phyloP scores from a whole-genome alignment of 2,113 vertebrate genomes.

The Macrotus californicus region DNA sequence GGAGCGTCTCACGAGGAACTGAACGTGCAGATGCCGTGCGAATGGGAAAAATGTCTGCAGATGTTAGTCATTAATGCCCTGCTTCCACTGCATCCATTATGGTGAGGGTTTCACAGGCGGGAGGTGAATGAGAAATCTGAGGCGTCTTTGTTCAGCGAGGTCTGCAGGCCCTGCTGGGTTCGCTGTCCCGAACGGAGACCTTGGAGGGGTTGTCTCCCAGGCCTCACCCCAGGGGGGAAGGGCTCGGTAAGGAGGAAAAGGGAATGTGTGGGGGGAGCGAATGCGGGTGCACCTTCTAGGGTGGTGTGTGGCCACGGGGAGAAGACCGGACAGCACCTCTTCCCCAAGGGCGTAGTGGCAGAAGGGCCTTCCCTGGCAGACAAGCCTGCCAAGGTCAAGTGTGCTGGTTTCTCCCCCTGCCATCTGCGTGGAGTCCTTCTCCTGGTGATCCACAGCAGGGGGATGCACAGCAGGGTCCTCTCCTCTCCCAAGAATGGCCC shows the following conservation, averaged over 20 bases:
- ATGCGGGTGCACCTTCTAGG: background rate
- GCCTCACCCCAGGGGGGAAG: background rate
- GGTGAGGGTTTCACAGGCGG: background rate
- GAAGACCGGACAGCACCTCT: rapidly evolving
- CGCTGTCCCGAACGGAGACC: background rate
- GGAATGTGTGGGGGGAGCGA: background rate
- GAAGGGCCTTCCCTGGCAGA: too few species aligned
- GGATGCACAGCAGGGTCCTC: background rate
- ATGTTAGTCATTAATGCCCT: background rate
- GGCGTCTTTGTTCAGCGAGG: background rate
- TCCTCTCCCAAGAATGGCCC: background rate
- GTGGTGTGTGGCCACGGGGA: rapidly evolving
- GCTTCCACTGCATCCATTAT: background rate
- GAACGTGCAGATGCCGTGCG: background rate
- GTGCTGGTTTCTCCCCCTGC: background rate
- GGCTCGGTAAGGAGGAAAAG: background rate
- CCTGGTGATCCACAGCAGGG: too few species aligned
- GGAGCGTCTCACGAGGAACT: background rate
- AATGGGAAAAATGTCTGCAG: background rate
- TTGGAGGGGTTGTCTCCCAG: background rate
- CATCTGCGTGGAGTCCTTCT: background rate
- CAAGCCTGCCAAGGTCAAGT: rapidly evolving
- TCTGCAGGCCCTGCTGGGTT: background rate
- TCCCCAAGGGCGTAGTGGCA: too few species aligned
- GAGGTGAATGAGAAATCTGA: background rate